Conservation (phyloP, 2,113 vertebrate genomes). For the Rhea pennata region DNA sequence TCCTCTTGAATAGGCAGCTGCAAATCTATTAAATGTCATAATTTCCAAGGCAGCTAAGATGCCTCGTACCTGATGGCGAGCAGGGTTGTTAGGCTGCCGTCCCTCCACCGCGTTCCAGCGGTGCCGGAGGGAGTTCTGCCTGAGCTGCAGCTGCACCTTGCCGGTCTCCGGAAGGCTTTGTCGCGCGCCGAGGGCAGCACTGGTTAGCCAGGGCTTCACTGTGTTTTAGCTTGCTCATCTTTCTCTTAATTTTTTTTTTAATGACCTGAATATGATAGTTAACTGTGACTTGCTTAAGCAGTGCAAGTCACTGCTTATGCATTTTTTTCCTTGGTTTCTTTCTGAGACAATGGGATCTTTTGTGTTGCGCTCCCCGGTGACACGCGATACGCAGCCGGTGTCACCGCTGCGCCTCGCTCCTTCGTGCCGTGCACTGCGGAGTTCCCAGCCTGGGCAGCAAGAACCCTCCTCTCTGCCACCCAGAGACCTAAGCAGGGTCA, state of each 20-base stretch:
- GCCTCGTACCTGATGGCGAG: background rate
- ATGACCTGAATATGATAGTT: background rate
- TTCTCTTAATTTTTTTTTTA: background rate
- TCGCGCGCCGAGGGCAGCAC: background rate
- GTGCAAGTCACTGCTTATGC: background rate
- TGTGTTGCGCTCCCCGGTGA: background rate
- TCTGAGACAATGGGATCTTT: constrained; percentile 30
- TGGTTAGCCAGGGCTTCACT: accelerated
- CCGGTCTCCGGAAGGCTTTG: background rate
- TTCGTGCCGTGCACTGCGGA: background rate
- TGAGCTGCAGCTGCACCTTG: background rate
- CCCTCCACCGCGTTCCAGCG: too few species aligned
- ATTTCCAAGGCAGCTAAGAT: background rate
- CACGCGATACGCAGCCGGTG: background rate
- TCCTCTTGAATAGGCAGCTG: background rate
- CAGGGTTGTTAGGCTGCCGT: background rate
- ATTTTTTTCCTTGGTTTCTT: constrained; percentile 16
- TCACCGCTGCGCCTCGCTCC: background rate
- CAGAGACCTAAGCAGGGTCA: accelerated
- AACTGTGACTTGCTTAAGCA: background rate
- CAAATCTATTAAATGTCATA: background rate
- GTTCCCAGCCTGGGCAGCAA: background rate
- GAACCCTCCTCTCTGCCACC: background rate
- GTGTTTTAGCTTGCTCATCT: background rate
- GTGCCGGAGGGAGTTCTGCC: accelerated